Base-by-base conservation (phyloP, 2,113 vertebrate genomes). In the Trochalopteron elliotii region DNA sequence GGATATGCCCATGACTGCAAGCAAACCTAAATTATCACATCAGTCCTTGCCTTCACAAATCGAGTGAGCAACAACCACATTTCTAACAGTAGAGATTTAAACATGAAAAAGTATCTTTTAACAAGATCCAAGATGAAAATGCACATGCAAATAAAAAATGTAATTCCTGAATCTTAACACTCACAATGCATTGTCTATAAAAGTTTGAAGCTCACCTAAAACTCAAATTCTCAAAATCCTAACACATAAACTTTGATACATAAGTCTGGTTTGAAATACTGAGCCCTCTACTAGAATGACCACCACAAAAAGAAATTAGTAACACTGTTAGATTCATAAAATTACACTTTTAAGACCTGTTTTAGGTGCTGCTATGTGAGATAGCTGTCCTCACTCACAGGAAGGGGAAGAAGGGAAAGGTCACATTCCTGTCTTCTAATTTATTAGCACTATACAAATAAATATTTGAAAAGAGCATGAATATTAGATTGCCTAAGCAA, bases 381-480 rank as follows among this genome's bases (percentile, higher is more conserved):
- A 92, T 6, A 92, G 39, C 42, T 94, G 35, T 70, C 71, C 83
- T 89, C 76, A 76, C 40, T 92, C 93, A 45, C 30, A 72, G 23
- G 30, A 31, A 95, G 27, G 82, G 84, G 64, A 77, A 94, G 45
- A 39, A 93, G 33, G 68, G 83, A 83, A 91, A 96, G 86, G 94
- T 94, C 93, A 96, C 89, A 87, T 83, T 91, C 88, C 44, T 84
- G 42, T 87, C 82, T 90, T 87, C 86, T 95, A 93, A 90, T 93
- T 93, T 96, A 93, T 96, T 95, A 96, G 80, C 78, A 67, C 40
- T 92, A 61, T 47, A 90, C 90, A 96, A 96, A 97, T 96, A 97
- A 96, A 96, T 96, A 95, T 96, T 97, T 97, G 86, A 97, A 91
- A 80, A 89, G 78, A 92, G 47, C 69, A 95, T 96, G 75, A 95